Percentiles rank a stretch among this genome's conserved stretches.
phyloP scores from a whole-genome alignment of 2,888 invertebrate species.

The Nomada fucata region DNA sequence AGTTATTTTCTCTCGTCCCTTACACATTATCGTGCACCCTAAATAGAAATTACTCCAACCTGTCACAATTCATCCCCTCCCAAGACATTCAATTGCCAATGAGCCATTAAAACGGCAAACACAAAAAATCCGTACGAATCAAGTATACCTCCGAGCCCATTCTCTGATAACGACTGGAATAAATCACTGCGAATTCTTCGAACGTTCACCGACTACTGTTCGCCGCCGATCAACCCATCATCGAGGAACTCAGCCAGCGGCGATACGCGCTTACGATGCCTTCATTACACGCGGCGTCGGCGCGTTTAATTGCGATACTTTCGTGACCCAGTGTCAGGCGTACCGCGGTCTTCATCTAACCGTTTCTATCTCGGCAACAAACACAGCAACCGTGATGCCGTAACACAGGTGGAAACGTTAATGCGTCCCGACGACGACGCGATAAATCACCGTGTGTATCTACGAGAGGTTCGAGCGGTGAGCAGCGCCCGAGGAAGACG shows the following conservation, averaged over 20 bases:
- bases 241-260: neutral
- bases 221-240: too few species aligned
- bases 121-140: too few species aligned
- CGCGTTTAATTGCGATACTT: constrained; percentile 15
- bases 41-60: too few species aligned
- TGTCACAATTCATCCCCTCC: too few species aligned
- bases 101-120: too few species aligned
- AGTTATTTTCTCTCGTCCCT: too few species aligned
- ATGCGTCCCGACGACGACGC: constrained; percentile 67
- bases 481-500: constrained; percentile 44
- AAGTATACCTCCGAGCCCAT: too few species aligned
- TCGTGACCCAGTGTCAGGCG: constrained; percentile 39
- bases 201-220: too few species aligned
- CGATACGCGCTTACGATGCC: neutral
- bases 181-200: too few species aligned
- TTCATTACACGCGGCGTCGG: constrained; percentile 17
- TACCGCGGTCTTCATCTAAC: constrained; percentile 27
- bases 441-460: constrained; percentile 67
- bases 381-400: constrained; percentile 41
- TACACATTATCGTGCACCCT: too few species aligned
- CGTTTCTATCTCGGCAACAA: constrained; percentile 32
- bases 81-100: too few species aligned
- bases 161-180: too few species aligned
- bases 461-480: constrained; percentile 35
- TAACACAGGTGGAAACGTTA: constrained; percentile 68